Conservation (phyloP, 2,797 vertebrate genomes). For the Trichosurus vulpecula region DNA sequence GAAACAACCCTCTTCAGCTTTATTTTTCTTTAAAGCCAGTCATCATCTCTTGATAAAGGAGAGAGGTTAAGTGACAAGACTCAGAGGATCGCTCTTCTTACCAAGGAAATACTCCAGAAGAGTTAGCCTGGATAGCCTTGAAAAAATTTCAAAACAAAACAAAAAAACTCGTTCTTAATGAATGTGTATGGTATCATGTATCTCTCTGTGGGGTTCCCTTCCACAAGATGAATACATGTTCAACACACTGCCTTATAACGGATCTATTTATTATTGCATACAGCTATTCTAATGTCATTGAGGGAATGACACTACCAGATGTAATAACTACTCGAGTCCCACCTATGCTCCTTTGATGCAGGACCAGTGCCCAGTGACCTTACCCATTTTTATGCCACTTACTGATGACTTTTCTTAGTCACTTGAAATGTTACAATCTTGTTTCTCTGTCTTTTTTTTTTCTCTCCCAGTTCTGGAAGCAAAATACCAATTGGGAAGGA, state of each 20-base stretch:
- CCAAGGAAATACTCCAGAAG: conserved; percentile 87
- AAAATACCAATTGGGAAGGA: conserved; percentile 56
- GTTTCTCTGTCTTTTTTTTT: conserved; percentile 72
- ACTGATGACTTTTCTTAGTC: conserved; percentile 76
- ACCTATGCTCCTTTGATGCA: conserved; percentile 81
- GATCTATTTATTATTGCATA: conserved; percentile 96
- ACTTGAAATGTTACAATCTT: conserved; percentile 78
- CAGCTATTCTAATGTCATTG: conserved; percentile 83
- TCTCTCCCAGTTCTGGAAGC: conserved; percentile 77
- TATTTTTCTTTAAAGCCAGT: conserved; percentile 87
- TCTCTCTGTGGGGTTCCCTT: conserved; percentile 86
- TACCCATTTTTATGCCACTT: conserved; percentile 78
- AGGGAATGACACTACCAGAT: conserved; percentile 84
- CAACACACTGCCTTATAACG: conserved; percentile 96
- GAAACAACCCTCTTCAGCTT: conserved; percentile 81
- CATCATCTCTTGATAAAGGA: conserved; percentile 85
- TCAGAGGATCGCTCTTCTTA: conserved; percentile 87
- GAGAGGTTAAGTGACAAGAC: conserved; percentile 81
- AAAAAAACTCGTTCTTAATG: conserved; percentile 86
- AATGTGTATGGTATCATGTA: conserved; percentile 91
- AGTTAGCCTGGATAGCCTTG: conserved; percentile 94
- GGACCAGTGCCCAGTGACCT: conserved; percentile 81
- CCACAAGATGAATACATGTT: conserved; percentile 92
- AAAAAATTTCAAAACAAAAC: conserved; percentile 85
- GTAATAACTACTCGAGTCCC: conserved; percentile 84